A percentile compares a stretch with the other conserved stretches of the same genome.
Conservation (phyloP, 1,140 invertebrate genomes). For the Adelges cooleyi region DNA sequence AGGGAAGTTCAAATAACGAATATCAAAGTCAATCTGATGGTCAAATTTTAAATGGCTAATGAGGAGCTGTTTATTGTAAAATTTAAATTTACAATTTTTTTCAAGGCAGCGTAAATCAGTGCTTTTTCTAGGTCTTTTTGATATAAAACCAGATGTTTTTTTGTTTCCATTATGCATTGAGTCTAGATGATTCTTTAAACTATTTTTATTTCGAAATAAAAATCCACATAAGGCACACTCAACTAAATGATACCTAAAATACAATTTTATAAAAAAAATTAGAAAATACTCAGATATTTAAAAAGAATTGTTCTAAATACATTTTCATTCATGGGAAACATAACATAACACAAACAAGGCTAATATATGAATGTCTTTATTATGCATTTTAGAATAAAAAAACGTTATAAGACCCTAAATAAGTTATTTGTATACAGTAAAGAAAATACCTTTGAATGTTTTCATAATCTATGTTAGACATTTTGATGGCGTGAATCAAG, state of each 20-base stretch:
- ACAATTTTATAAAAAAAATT: too few relatives aligned
- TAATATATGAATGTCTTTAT: too few relatives aligned
- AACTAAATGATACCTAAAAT: slow-evolving; percentile 3
- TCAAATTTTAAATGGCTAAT: slow-evolving; percentile 27
- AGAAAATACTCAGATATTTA: too few relatives aligned
- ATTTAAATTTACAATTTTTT: slow-evolving; percentile 11
- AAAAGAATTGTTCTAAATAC: too few relatives aligned
- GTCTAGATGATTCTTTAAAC: slow-evolving; percentile 15
- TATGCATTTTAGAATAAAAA: too few relatives aligned
- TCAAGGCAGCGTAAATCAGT: slow-evolving; percentile 11
- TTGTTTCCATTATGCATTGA: slow-evolving; percentile 10
- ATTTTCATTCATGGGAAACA: too few relatives aligned
- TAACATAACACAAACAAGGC: too few relatives aligned
- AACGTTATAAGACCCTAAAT: too few relatives aligned
- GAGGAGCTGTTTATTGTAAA: slow-evolving; percentile 22
- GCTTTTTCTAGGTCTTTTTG: neutral
- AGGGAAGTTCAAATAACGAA: neutral
- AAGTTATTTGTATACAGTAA: too few relatives aligned
- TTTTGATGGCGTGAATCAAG: too few relatives aligned
- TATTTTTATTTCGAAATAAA: slow-evolving; percentile 19
- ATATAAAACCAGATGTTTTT: neutral
- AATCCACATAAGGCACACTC: slow-evolving; percentile 25
- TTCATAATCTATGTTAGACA: too few relatives aligned
- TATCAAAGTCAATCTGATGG: slow-evolving; percentile 19
- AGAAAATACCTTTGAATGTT: too few relatives aligned